phyloP scores from a whole-genome alignment of 2,797 vertebrate genomes.

The Xerus rutilus region DNA sequence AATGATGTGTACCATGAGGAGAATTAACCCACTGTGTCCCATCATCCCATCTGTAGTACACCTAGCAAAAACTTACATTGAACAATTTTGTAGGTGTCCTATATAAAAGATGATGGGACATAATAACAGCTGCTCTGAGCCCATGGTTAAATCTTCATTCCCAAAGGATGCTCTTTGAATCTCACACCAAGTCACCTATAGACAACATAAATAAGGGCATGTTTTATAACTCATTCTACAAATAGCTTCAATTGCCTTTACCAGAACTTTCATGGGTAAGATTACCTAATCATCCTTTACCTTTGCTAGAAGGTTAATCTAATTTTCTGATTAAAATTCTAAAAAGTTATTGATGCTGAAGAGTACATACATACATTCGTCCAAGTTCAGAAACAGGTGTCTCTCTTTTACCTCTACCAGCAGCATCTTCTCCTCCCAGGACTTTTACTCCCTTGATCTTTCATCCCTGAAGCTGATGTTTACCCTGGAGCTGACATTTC shows the following conservation, averaged over 20 bases:
- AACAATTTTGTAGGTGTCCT: too few species aligned
- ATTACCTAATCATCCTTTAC: neutral
- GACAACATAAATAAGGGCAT: neutral
- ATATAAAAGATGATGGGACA: too few species aligned
- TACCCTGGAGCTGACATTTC: constrained; percentile 66
- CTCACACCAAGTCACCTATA: neutral
- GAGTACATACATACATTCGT: neutral
- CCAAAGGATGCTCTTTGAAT: neutral
- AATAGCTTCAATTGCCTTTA: neutral
- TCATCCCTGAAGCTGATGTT: constrained; percentile 65
- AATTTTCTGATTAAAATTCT: constrained; percentile 6
- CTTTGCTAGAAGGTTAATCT: constrained; percentile 31
- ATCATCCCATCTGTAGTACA: neutral
- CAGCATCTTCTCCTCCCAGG: constrained; percentile 27
- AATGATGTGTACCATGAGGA: neutral
- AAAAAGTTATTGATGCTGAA: constrained; percentile 53
- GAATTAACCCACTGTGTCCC: neutral
- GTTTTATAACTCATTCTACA: neutral
- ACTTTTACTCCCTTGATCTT: constrained; percentile 43
- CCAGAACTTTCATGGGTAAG: neutral
- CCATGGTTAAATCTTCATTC: neutral
- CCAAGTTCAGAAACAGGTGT: constrained; percentile 34
- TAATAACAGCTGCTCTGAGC: neutral
- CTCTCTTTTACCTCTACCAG: neutral
- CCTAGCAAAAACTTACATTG: neutral